Base-by-base conservation (phyloP, 2,888 invertebrate species). In the Tenthredo distinguenda region DNA sequence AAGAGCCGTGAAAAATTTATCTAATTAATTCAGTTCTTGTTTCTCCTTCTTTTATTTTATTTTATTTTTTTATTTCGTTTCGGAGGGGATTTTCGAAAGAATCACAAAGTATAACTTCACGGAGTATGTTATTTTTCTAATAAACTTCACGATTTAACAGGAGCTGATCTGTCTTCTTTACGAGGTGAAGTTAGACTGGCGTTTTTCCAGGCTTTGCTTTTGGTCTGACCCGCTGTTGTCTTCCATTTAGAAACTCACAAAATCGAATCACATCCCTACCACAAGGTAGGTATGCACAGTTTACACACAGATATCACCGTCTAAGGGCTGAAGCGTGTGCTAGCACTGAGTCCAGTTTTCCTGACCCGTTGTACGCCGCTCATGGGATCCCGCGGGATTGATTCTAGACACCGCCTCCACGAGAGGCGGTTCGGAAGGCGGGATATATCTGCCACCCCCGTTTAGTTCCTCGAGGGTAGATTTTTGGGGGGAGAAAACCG, bases 351-450 rank as follows among this genome's bases (percentile, higher is more conserved):
- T 62, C 81, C 81, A 81, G 81, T 58, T 83, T 71, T 71, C 83
- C 68, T 83, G 68, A 83, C 65, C 68, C 83, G 81, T 83, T 47
- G 40, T 71, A 68, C 83, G 3, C 81, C 12, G 43, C 18, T 58
- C 47, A n/a, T 26, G 47, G 21, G 21, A 58, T 68, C 71, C 47
- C 47, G 88, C 89, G 88, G 89, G 89, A 91, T 90, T 91, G 90
- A 91, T 91, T 89, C 87, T 86, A 88, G 87, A 68, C 68, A 12
- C 83, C 88, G 88, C 88, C 89, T 89, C 88, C 86, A 79, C 79
- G 74, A 83, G 71, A 89, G 90, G 90, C 89, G 90, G 86, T 72
- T 86, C 88, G 85, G 86, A 88, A 90, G 90, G 89, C 90, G 89
- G 88, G 89, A 88, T 89, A 88, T 26, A 26, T 87, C 81, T 15